Percentiles rank a stretch among this genome's conserved stretches.
These are phyloP conservation scores for Eilema depressum DNA, from an alignment of 2,888 invertebrate genomes.

Conservation along the genomic window DNA sequence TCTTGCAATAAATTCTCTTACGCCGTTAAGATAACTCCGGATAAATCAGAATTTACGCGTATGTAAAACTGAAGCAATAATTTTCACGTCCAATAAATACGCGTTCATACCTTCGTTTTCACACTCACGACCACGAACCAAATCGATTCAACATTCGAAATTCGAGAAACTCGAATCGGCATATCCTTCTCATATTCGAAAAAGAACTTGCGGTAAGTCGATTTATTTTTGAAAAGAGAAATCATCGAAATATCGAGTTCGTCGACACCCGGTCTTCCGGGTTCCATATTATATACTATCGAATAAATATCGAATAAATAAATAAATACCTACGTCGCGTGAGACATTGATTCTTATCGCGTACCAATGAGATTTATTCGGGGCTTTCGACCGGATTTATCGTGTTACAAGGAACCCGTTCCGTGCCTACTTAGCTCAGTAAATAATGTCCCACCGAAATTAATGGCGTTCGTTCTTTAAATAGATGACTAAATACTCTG, in stretches of 20 bases:
- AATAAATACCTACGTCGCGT: constrained; percentile 79
- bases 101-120: constrained; percentile 59
- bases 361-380: constrained; percentile 82
- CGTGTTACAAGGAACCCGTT: constrained; percentile 82
- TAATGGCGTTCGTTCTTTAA: constrained; percentile 84
- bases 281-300: constrained; percentile 68
- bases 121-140: constrained; percentile 52
- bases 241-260: constrained; percentile 67
- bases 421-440: constrained; percentile 83
- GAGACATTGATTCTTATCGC: constrained; percentile 86
- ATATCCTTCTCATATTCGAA: constrained; percentile 48
- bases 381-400: constrained; percentile 82
- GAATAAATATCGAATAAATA: constrained; percentile 63
- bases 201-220: constrained; percentile 35
- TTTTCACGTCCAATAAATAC: constrained; percentile 67
- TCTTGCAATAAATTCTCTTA: constrained; percentile 54
- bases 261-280: constrained; percentile 74
- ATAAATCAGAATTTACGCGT: constrained; percentile 68
- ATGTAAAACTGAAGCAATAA: constrained; percentile 65
- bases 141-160: constrained; percentile 50
- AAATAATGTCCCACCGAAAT: constrained; percentile 83
- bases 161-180: constrained; percentile 20
- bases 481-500: constrained; percentile 84
- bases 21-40: constrained; percentile 65
- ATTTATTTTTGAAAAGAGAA: constrained; percentile 63